These are phyloP conservation scores for Actinemys pallida DNA, from an alignment of 2,113 vertebrate species.

Conservation along the genomic window DNA sequence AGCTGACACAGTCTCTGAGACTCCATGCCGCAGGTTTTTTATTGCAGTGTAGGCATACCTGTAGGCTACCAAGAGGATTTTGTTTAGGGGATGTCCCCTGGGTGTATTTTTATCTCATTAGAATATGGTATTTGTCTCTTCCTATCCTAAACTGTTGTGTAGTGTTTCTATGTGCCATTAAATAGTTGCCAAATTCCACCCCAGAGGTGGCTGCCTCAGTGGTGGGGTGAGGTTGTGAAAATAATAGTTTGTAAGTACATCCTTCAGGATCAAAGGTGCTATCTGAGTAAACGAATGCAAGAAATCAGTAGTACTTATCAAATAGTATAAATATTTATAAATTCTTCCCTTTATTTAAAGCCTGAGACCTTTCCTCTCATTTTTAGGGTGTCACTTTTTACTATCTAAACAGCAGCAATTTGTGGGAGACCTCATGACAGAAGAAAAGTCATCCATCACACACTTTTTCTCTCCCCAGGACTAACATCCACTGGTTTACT, in stretches of 20 bases:
- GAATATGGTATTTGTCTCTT: constrained; percentile 63
- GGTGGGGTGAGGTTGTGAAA: constrained; percentile 41
- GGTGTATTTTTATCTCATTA: background rate
- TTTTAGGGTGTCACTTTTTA: constrained; percentile 62
- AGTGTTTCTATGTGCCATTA: constrained; percentile 56
- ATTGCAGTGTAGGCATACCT: background rate
- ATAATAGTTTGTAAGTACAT: constrained; percentile 68
- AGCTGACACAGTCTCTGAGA: background rate
- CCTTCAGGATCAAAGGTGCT: constrained; percentile 65
- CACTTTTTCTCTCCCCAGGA: constrained; percentile 1
- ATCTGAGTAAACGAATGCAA: constrained; percentile 71
- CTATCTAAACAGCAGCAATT: constrained; percentile 67
- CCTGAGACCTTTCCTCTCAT: constrained; percentile 57
- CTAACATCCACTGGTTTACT: background rate
- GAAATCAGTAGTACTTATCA: constrained; percentile 72
- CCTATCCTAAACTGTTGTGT: constrained; percentile 64
- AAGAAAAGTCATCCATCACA: constrained; percentile 8
- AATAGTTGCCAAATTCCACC: constrained; percentile 69
- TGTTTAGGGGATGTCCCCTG: background rate
- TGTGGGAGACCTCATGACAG: constrained; percentile 44
- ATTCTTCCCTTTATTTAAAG: constrained; percentile 45
- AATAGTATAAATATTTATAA: constrained; percentile 30
- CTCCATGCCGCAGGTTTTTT: background rate
- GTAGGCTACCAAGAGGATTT: background rate
- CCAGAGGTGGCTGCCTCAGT: background rate